Conservation (phyloP, 1,140 invertebrate genomes). For the Trissolcus basalis region DNA sequence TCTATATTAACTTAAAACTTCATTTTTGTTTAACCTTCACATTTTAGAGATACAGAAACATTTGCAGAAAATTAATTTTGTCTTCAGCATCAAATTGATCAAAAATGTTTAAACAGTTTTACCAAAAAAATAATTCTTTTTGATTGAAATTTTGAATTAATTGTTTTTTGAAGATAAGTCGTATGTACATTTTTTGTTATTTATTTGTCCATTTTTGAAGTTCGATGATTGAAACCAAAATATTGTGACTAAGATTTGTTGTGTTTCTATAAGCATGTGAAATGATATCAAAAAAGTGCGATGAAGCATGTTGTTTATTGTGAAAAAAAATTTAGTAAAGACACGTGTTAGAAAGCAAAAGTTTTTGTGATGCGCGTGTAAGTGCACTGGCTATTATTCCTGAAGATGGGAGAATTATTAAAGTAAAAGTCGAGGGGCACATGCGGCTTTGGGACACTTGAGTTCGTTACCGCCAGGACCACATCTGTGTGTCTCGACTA, state of each 20-base stretch:
- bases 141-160: no score
- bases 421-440: slow-evolving; percentile 19
- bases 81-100: no score
- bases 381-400: slow-evolving; percentile 37
- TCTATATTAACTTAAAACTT: no score
- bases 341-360: slow-evolving; percentile 31
- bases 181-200: no score
- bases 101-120: no score
- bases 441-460: slow-evolving; percentile 29
- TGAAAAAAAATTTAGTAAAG: slow-evolving; percentile 22
- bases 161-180: no score
- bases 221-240: no score
- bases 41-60: no score
- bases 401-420: slow-evolving; percentile 4
- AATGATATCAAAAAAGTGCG: slow-evolving; percentile 11
- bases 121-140: no score
- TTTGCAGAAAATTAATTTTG: no score
- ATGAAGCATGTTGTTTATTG: slow-evolving; percentile 19
- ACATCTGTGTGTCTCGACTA: slow-evolving; percentile 41
- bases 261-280: slow-evolving; percentile 9
- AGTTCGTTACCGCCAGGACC: slow-evolving; percentile 32
- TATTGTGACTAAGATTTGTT: background rate
- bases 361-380: slow-evolving; percentile 38
- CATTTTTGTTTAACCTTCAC: no score
- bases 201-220: no score